These are phyloP conservation scores for Tillus elongatus DNA, from an alignment of 2,888 invertebrate genomes.

Conservation along the genomic window DNA sequence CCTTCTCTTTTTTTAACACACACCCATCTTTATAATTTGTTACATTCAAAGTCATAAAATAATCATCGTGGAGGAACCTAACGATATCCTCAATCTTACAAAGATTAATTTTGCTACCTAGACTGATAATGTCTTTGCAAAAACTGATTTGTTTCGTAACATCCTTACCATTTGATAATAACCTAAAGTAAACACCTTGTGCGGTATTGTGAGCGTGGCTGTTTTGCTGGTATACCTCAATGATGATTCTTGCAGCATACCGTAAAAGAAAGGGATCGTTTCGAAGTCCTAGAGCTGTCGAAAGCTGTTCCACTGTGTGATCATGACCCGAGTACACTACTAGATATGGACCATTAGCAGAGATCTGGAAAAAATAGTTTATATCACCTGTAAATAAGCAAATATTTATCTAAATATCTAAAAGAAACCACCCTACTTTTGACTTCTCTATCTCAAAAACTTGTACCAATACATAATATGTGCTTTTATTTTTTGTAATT, in stretches of 20 bases:
- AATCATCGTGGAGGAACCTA: conserved; percentile 79
- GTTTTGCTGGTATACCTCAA: conserved; percentile 77
- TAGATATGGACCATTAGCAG: conserved; percentile 36
- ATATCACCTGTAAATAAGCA: no score
- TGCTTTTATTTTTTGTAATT: no score
- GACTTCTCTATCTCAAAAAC: no score
- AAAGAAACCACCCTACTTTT: no score
- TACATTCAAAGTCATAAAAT: conserved; percentile 73
- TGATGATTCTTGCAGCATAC: conserved; percentile 78
- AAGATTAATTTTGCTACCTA: conserved; percentile 48
- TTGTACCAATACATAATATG: no score
- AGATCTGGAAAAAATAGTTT: conserved; percentile 33
- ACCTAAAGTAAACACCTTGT: conserved; percentile 69
- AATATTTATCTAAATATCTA: no score
- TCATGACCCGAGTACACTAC: conserved; percentile 73
- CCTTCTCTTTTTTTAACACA: conserved; percentile 19
- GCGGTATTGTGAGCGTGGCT: conserved; percentile 39
- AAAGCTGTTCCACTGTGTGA: conserved; percentile 76
- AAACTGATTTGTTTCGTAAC: conserved; percentile 74
- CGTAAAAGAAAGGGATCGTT: conserved; percentile 61
- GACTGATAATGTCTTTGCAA: conserved; percentile 56
- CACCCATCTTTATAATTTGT: conserved; percentile 85
- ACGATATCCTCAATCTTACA: conserved; percentile 84
- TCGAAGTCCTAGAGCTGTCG: conserved; percentile 66
- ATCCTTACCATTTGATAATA: conserved; percentile 79